phyloP scores from a whole-genome alignment of 2,888 invertebrate species.

The Stenichneumon culpator region DNA sequence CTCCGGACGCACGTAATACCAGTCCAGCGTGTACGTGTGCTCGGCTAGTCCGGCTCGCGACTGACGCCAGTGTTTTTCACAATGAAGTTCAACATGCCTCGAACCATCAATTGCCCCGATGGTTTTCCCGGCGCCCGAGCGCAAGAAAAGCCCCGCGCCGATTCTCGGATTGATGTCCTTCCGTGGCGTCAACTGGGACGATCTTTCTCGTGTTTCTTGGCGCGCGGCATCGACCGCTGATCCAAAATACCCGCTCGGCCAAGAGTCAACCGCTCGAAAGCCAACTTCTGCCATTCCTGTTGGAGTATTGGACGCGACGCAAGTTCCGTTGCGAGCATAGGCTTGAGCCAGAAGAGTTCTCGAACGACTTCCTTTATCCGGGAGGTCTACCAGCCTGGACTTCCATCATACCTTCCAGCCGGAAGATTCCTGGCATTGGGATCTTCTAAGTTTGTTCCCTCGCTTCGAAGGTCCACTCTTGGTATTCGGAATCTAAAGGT shows the following conservation, averaged over 20 bases:
- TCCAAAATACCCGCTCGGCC: conserved; percentile 31
- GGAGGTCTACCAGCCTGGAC: conserved; percentile 21
- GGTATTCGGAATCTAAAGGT: not conserved
- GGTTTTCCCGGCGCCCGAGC: conserved; percentile 18
- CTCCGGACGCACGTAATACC: not conserved
- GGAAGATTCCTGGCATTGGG: conserved; percentile 31
- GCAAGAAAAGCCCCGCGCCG: conserved; percentile 19
- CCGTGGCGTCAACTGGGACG: not conserved
- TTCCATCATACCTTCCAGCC: conserved; percentile 37
- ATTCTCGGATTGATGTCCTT: conserved; percentile 18
- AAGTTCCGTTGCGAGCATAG: not conserved
- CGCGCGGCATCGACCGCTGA: not conserved
- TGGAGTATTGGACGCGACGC: conserved; percentile 3
- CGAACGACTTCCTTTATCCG: conserved; percentile 30
- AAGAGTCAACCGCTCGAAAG: conserved; percentile 69
- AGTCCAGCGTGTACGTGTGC: not conserved
- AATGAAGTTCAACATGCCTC: conserved; percentile 15
- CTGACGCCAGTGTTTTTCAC: conserved; percentile 48
- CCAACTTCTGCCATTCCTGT: conserved; percentile 67
- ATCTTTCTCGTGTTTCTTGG: not conserved
- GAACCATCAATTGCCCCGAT: conserved; percentile 48
- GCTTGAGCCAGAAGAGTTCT: conserved; percentile 41
- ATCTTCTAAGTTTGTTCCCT: not conserved
- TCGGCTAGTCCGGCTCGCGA: conserved; percentile 7
- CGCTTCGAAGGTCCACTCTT: not conserved